A percentile compares a stretch with the other conserved stretches of the same genome.
phyloP scores from a whole-genome alignment of 2,888 invertebrate genomes.

The Plemyria rubiginata region DNA sequence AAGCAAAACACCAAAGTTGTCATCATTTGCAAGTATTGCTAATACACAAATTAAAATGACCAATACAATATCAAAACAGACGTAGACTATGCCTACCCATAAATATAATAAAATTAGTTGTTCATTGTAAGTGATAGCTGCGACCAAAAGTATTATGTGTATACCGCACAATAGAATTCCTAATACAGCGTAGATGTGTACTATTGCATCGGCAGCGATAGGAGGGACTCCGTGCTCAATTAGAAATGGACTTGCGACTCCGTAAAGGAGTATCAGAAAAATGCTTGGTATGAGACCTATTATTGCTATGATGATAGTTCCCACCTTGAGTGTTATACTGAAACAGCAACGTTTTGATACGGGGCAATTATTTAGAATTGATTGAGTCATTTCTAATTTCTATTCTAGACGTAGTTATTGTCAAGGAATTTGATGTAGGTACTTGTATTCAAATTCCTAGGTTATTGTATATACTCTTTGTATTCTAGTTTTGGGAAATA shows the following conservation, averaged over 20 bases:
- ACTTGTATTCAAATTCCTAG: too few species aligned
- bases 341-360: conserved; percentile 53
- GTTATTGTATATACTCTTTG: too few species aligned
- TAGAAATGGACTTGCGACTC: conserved; percentile 42
- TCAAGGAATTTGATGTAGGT: too few species aligned
- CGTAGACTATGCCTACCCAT: conserved; percentile 55
- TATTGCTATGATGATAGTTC: conserved; percentile 55
- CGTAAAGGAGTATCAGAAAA: conserved; percentile 46
- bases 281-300: conserved; percentile 52
- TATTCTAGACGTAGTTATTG: too few species aligned
- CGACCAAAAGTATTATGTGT: conserved; percentile 53
- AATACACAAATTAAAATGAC: conserved; percentile 41
- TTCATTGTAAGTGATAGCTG: conserved; percentile 57
- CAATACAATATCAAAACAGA: conserved; percentile 50
- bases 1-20: conserved; percentile 36
- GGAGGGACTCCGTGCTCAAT: conserved; percentile 39
- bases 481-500: too few species aligned
- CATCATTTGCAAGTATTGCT: conserved; percentile 31
- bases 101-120: conserved; percentile 56
- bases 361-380: conserved; percentile 44
- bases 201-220: conserved; percentile 38
- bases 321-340: conserved; percentile 54
- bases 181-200: conserved; percentile 51
- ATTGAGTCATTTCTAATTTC: conserved; percentile 24
- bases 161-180: conserved; percentile 53